Conservation (phyloP, 2,888 invertebrate species). For the Galeruca laticollis region DNA sequence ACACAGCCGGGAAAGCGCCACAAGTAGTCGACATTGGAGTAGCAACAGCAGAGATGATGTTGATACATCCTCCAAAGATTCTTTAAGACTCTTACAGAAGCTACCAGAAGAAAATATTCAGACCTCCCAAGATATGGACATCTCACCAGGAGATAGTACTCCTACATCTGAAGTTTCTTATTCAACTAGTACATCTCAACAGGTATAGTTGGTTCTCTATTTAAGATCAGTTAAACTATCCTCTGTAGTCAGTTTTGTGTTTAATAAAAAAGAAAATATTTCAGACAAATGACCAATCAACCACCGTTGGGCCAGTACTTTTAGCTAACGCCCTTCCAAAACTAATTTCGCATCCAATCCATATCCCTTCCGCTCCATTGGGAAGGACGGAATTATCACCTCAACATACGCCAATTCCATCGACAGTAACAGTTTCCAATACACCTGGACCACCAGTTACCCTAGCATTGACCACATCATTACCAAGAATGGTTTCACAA, state of each 20-base stretch:
- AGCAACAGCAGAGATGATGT: conserved; percentile 60
- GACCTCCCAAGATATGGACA: conserved; percentile 83
- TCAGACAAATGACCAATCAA: conserved; percentile 63
- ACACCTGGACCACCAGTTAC: conserved; percentile 65
- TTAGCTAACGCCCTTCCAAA: conserved; percentile 78
- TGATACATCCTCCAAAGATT: conserved; percentile 58
- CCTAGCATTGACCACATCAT: conserved; percentile 58
- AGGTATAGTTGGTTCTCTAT: conserved; percentile 3
- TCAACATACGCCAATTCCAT: conserved; percentile 60
- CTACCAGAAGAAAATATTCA: conserved; percentile 53
- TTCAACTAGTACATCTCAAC: conserved; percentile 42
- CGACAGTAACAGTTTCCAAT: conserved; percentile 67
- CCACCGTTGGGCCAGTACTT: conserved; percentile 70
- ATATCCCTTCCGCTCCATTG: conserved; percentile 57
- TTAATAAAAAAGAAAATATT: too few species aligned
- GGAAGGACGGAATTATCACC: conserved; percentile 57
- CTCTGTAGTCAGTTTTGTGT: background rate
- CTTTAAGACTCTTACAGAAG: conserved; percentile 59
- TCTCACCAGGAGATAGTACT: conserved; percentile 91
- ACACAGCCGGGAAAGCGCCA: conserved; percentile 56
- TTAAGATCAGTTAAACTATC: too few species aligned
- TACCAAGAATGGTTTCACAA: conserved; percentile 69
- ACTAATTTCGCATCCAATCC: conserved; percentile 70
- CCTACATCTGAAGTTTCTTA: conserved; percentile 87
- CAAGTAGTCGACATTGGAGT: conserved; percentile 62